Percentiles rank a stretch among this genome's conserved stretches.
phyloP scores from a whole-genome alignment of 2,797 vertebrate species.

The Pygocentrus nattereri region DNA sequence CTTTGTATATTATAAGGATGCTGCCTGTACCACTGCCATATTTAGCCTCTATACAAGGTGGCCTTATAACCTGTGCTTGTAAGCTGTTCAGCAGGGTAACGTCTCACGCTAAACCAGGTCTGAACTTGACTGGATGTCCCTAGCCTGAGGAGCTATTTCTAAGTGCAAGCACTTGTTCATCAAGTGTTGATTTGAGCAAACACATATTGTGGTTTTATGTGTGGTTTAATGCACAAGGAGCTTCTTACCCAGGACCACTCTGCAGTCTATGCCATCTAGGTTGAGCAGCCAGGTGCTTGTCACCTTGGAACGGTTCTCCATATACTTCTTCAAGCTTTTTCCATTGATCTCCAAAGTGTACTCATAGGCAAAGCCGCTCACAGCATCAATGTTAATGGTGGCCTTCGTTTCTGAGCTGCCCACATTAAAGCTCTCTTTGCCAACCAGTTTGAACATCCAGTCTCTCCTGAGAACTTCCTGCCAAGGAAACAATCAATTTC shows the following conservation, averaged over 20 bases:
- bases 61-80: neutral
- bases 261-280: constrained; percentile 88
- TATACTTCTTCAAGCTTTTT: constrained; percentile 93
- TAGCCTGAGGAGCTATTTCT: no score
- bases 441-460: constrained; percentile 99
- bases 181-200: no score
- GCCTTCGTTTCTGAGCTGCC: constrained; percentile 90
- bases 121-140: no score
- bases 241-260: constrained; percentile 92
- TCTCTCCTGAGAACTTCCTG: constrained; percentile 92
- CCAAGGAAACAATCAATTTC: neutral
- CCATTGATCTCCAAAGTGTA: constrained; percentile 97
- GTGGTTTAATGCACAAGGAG: neutral
- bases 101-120: no score
- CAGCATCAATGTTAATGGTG: constrained; percentile 94
- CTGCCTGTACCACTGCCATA: neutral
- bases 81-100: neutral
- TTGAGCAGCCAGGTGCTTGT: constrained; percentile 95
- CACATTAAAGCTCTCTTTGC: constrained; percentile 93
- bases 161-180: neutral
- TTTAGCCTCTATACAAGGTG: neutral
- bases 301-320: constrained; percentile 95
- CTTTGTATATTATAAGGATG: no score
- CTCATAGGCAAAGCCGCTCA: constrained; percentile 93
- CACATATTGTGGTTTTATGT: neutral